Evolutionary conservation across 92 coral and sea anemone species (phyloP).

Genomic region (Scolanthus callimorphus): DNA sequence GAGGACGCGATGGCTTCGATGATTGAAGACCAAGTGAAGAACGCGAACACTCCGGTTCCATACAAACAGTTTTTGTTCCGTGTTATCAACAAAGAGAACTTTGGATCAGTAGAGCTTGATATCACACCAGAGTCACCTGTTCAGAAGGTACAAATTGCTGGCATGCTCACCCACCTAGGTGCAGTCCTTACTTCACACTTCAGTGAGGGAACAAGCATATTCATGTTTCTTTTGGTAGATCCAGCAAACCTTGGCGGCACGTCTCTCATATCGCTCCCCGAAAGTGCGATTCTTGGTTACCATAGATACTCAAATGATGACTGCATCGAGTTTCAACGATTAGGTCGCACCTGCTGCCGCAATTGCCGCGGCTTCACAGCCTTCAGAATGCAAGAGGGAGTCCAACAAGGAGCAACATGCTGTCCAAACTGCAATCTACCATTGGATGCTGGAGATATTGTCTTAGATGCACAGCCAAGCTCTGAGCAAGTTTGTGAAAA

Average conservation of each 20-base stretch:
- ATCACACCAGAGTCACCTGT: conserved; percentile 56
- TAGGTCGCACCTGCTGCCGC: conserved; percentile 12
- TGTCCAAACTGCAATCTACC: background rate
- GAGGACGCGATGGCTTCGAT: conserved; percentile 59
- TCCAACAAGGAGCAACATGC: background rate
- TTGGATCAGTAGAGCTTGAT: conserved; percentile 41
- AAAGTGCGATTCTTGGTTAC: conserved; percentile 4
- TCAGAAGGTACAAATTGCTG: conserved; percentile 64
- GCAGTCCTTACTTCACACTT: conserved; percentile 49
- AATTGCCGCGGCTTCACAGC: conserved; percentile 47
- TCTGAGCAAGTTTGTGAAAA: conserved; percentile 23
- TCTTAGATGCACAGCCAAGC: conserved; percentile 8
- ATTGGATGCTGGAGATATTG: background rate
- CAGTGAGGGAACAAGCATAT: conserved; percentile 25
- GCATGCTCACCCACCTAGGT: conserved; percentile 61
- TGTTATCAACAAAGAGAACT: conserved; percentile 61
- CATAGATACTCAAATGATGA: conserved; percentile 16
- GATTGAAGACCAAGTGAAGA: conserved; percentile 16
- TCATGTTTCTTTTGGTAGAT: conserved; percentile 34
- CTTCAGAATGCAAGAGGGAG: conserved; percentile 7
- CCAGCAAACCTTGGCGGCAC: conserved; percentile 26
- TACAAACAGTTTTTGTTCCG: conserved; percentile 49
- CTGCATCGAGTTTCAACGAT: background rate
- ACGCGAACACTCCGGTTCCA: conserved; percentile 18
- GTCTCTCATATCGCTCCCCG: conserved; percentile 29